Base-by-base conservation (phyloP, 2,113 vertebrate genomes). In the Mirounga angustirostris region DNA sequence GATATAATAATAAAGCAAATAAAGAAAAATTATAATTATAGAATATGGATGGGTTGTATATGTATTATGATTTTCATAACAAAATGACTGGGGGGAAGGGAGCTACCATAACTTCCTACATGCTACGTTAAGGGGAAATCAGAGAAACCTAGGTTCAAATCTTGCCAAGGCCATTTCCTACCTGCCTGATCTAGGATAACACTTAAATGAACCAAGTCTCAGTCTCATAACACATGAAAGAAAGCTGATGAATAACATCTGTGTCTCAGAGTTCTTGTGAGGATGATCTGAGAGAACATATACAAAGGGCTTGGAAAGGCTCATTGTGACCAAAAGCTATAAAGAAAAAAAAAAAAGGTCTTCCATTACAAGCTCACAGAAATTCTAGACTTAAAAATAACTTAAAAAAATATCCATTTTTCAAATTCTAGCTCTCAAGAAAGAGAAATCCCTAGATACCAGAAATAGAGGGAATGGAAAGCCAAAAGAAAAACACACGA, bases 321-420 rank as follows among this genome's bases (percentile, higher is more conserved):
- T 89, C 78, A 85, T 6, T 18, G 7, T 93, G 95, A 93, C 59
- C 90, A 56, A 54, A 94, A 92, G 52, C 54, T 92, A 15, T 85
- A 50, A 52, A 22, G 22, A 36, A 61, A 69, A 69, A 50, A 73
- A 12, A 12, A 12, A n/a, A 67, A 30, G 26, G 10, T 46, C 73
- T 83, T 46, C 78, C 30, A 69, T 84, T 87, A 93, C 11, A 85
- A 94, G 91, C 13, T 83, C 76, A 91, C 24, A 93, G 74, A 86
- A 91, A 73, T 33, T 65, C 85, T 94, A 87, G 15, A 82, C n/a
- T 93, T 59, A 52, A 94, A 88, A 71, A 85, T 79, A 91, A 33
- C 22, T 71, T 46, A 22, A 52, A 91, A 91, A 91, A 79, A 30
- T 11, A 71, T 61, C 2, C 12, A 59, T 76, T 86, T 74, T 93